Evolutionary conservation across 2,113 vertebrate species (phyloP).

Genomic region (Oryzias melastigma): DNA sequence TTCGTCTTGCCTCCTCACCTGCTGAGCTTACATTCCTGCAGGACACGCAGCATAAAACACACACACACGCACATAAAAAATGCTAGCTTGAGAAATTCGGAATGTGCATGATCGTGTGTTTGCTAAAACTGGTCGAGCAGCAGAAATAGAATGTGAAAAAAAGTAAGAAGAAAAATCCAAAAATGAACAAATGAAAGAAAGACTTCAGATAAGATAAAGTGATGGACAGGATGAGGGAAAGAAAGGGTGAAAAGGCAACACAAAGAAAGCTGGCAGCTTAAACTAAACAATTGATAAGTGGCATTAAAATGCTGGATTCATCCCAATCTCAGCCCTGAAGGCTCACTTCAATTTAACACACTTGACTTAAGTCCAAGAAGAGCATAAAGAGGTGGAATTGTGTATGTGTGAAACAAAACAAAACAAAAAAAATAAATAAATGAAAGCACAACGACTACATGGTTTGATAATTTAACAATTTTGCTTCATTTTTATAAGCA

Average conservation of each 20-base stretch:
- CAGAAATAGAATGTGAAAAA: constrained; percentile 18
- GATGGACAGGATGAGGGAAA: constrained; percentile 37
- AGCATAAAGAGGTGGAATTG: background rate
- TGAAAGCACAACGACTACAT: constrained; percentile 30
- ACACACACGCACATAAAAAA: background rate
- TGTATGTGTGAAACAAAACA: background rate
- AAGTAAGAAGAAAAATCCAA: constrained; percentile 2
- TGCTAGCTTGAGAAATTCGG: background rate
- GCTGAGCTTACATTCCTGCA: constrained; percentile 97
- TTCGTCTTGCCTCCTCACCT: constrained; percentile 94
- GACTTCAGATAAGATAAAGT: constrained; percentile 16
- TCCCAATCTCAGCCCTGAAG: constrained; percentile 54
- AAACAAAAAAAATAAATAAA: constrained; percentile 20
- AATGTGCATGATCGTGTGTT: background rate
- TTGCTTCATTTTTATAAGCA: constrained; percentile 37
- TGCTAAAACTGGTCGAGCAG: constrained; percentile 10
- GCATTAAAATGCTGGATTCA: constrained; percentile 63
- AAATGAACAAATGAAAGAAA: constrained; percentile 31
- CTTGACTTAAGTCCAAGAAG: constrained; percentile 58
- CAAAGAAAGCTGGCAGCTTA: background rate
- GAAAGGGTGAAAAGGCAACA: background rate
- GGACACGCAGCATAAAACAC: constrained; percentile 41
- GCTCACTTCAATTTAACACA: constrained; percentile 58
- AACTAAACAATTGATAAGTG: constrained; percentile 39
- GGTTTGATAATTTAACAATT: constrained; percentile 57